Percentiles rank a stretch among this genome's conserved stretches.
phyloP scores from a whole-genome alignment of 2,888 invertebrate genomes.

The Cerceris ruficornis region DNA sequence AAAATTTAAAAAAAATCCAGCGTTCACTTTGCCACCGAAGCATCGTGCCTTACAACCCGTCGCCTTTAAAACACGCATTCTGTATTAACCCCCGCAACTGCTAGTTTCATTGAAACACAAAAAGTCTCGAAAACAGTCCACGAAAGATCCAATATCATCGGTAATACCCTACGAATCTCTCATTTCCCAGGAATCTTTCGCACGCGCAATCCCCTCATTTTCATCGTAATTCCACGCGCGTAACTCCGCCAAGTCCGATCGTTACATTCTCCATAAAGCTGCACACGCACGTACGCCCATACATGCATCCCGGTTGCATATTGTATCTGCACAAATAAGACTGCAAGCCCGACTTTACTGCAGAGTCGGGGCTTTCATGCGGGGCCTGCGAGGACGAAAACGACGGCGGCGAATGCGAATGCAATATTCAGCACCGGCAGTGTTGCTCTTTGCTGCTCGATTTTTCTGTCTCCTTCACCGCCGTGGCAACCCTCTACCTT shows the following conservation, averaged over 20 bases:
- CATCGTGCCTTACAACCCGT: too few relatives aligned
- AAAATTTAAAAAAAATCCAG: too few relatives aligned
- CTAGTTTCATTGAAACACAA: too few relatives aligned
- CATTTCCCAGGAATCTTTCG: background rate
- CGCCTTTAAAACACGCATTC: too few relatives aligned
- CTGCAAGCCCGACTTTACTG: constrained; percentile 45
- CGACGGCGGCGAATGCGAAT: constrained; percentile 47
- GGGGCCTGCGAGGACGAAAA: constrained; percentile 43
- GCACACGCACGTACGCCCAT: constrained; percentile 20
- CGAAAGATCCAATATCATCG: too few relatives aligned
- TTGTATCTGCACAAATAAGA: constrained; percentile 47
- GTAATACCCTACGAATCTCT: background rate
- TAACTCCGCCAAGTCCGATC: constrained; percentile 43
- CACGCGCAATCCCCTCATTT: too few relatives aligned
- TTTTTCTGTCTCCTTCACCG: constrained; percentile 62
- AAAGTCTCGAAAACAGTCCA: too few relatives aligned
- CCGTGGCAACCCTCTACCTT: constrained; percentile 11
- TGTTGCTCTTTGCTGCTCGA: constrained; percentile 62
- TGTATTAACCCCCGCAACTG: too few relatives aligned
- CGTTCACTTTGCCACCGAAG: too few relatives aligned
- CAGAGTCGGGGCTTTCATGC: constrained; percentile 57
- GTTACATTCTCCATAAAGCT: constrained; percentile 47
- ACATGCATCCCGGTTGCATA: constrained; percentile 19
- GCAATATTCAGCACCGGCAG: constrained; percentile 64
- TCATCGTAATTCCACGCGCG: constrained; percentile 18